Conservation (phyloP, 1,140 invertebrate genomes). For the Gyrodactylus bullatarudis region DNA sequence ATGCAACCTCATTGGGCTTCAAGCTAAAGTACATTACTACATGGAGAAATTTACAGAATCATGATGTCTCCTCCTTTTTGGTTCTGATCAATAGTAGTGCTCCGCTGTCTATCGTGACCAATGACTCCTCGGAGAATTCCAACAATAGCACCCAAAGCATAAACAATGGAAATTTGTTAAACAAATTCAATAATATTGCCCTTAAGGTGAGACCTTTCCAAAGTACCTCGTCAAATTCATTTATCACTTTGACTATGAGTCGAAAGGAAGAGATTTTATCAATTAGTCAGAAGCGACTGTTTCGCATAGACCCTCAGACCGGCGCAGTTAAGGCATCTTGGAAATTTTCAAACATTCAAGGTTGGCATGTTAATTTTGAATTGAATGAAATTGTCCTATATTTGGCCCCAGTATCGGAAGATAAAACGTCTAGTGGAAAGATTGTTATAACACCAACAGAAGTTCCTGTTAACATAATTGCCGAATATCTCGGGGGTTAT, state of each 20-base stretch:
- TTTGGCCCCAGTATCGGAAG: background rate
- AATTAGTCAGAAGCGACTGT: background rate
- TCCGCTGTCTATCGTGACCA: background rate
- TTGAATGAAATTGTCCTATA: slow-evolving; percentile 28
- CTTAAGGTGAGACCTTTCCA: background rate
- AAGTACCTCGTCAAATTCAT: background rate
- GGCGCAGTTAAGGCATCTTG: slow-evolving; percentile 87
- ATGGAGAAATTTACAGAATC: slow-evolving; percentile 84
- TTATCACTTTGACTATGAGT: background rate
- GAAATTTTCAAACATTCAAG: slow-evolving; percentile 74
- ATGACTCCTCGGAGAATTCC: too few species aligned
- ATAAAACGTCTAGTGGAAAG: background rate
- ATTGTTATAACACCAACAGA: slow-evolving; percentile 8
- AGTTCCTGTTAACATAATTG: slow-evolving; percentile 6
- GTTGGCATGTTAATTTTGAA: slow-evolving; percentile 99
- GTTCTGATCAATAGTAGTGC: slow-evolving; percentile 38
- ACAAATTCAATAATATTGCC: background rate
- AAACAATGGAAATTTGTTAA: background rate
- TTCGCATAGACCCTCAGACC: slow-evolving; percentile 47
- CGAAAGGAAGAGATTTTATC: background rate
- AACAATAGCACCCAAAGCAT: background rate
- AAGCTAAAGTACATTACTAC: slow-evolving; percentile 87
- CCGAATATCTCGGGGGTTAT: slow-evolving; percentile 5
- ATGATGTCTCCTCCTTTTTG: slow-evolving; percentile 67
- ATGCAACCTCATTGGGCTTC: slow-evolving; percentile 37